Evolutionary conservation across 1,140 invertebrate genomes (phyloP).

Genomic region (Drosophila sp.): DNA sequence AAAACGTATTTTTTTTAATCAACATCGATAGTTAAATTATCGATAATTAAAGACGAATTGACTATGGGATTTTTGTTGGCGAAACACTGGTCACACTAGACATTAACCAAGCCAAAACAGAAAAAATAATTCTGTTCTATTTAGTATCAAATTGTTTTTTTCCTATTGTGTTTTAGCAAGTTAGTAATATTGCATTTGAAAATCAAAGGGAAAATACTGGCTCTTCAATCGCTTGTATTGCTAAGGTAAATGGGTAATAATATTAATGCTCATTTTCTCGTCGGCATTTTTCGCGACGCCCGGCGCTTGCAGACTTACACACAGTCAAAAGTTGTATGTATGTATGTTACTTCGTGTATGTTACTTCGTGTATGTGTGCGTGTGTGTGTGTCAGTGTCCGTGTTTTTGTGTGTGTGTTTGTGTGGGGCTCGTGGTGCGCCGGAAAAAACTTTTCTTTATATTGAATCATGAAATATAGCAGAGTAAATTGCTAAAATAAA

Average conservation of each 20-base stretch:
- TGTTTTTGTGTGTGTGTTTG: slow-evolving; percentile 38
- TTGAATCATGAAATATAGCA: slow-evolving; percentile 31
- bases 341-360: slow-evolving; percentile 18
- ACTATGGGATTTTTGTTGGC: slow-evolving; percentile 9
- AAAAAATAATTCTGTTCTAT: slow-evolving; percentile 41
- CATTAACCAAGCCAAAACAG: slow-evolving; percentile 66
- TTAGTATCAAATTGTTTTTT: not conserved
- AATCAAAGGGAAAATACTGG: slow-evolving; percentile 15
- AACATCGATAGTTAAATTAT: not conserved
- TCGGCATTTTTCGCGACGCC: slow-evolving; percentile 75
- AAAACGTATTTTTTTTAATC: not conserved
- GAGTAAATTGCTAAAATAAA: slow-evolving; percentile 20
- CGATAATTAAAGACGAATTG: slow-evolving; percentile 1
- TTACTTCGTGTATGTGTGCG: slow-evolving; percentile 7
- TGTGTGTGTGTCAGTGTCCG: slow-evolving; percentile 34
- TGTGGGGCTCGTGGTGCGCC: slow-evolving; percentile 55
- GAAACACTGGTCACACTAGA: slow-evolving; percentile 4
- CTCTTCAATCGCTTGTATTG: slow-evolving; percentile 13
- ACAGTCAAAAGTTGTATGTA: slow-evolving; percentile 7
- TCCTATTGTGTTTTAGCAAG: not conserved
- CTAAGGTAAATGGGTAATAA: slow-evolving; percentile 28
- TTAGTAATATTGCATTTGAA: not conserved
- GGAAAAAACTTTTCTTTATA: slow-evolving; percentile 39
- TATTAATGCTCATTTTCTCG: slow-evolving; percentile 16
- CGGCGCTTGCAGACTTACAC: slow-evolving; percentile 48